A percentile compares a stretch with the other conserved stretches of the same genome.
Conservation (phyloP, 2,888 invertebrate species). For the Boloria selene region DNA sequence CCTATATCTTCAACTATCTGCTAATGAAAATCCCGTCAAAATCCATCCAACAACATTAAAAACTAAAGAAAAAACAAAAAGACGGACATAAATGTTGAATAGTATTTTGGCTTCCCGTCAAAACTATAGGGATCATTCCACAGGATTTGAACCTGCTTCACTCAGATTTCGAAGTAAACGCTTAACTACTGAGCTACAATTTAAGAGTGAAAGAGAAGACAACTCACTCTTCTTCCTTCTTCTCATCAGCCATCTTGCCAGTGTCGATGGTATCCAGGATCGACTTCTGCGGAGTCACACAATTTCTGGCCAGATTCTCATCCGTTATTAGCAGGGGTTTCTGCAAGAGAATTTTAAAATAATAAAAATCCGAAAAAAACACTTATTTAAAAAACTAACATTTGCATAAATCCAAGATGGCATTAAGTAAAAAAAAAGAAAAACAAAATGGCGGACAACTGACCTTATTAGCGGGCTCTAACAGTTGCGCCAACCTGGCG, state of each 20-base stretch:
- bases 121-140: too few relatives aligned
- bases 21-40: too few relatives aligned
- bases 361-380: too few relatives aligned
- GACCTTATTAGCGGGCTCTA: conserved; percentile 42
- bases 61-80: too few relatives aligned
- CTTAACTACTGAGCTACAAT: background rate
- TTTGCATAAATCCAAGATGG: too few relatives aligned
- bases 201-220: background rate
- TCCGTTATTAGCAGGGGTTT: conserved; percentile 69
- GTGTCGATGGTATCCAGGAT: conserved; percentile 60
- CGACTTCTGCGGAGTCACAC: conserved; percentile 60
- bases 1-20: too few relatives aligned
- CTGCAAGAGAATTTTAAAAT: conserved; percentile 47
- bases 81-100: too few relatives aligned
- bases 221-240: conserved; percentile 47
- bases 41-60: too few relatives aligned
- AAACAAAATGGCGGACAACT: background rate
- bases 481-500: conserved; percentile 54
- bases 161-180: too few relatives aligned
- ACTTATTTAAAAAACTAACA: too few relatives aligned
- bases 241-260: conserved; percentile 38
- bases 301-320: conserved; percentile 63
- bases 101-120: too few relatives aligned
- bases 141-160: too few relatives aligned
- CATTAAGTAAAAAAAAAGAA: background rate